These are phyloP conservation scores for Eriocheir sinensis DNA, from an alignment of 1,140 invertebrate genomes.

Conservation along the genomic window DNA sequence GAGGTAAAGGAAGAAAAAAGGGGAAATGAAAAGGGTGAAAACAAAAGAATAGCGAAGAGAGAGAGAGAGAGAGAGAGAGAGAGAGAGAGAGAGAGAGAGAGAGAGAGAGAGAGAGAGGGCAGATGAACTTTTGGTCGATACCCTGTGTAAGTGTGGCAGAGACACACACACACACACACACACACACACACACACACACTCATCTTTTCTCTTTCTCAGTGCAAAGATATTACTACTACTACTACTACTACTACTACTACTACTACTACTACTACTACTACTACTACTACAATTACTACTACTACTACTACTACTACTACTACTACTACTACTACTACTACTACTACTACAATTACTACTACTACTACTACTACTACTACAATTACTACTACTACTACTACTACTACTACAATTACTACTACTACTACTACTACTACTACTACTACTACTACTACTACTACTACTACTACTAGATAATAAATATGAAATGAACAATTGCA, in stretches of 20 bases:
- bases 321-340: too few species aligned
- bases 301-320: too few species aligned
- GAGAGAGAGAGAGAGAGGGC: neutral
- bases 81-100: too few species aligned
- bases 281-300: neutral
- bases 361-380: neutral
- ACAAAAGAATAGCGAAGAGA: neutral
- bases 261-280: conserved; percentile 23
- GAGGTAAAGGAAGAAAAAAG: neutral
- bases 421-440: conserved; percentile 10
- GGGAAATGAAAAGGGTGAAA: neutral
- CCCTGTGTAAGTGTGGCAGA: neutral
- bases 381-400: neutral
- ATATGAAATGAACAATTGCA: too few species aligned
- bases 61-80: too few species aligned
- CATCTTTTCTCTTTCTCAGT: too few species aligned
- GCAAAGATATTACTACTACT: neutral
- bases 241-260: conserved; percentile 22
- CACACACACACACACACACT: neutral
- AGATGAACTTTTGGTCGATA: neutral
- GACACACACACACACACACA: neutral
- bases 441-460: conserved; percentile 9
- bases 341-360: too few species aligned
- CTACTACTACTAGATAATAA: neutral
- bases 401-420: neutral